Base-by-base conservation (phyloP, 2,797 vertebrate genomes). In the Anolis apletophallus region DNA sequence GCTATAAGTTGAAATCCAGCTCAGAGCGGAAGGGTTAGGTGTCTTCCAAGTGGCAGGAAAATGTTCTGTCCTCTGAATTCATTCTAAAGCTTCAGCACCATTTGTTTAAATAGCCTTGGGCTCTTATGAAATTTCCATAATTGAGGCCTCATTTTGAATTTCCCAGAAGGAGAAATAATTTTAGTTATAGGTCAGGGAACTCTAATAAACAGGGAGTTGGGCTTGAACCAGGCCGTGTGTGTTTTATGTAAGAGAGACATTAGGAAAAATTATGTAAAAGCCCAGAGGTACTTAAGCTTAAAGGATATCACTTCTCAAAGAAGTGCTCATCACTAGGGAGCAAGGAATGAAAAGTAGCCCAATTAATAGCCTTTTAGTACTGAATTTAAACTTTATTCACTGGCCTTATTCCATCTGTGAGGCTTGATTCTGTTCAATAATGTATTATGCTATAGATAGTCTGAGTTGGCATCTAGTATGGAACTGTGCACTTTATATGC, bases 111-210 rank as follows among this genome's bases (percentile, higher is more conserved):
- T 92, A 87, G 88, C 89, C 55, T 0, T 21, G 19, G 3, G 1
- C 2, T 72, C 26, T 75, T 12, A 74, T 68, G n/a, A 92, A 32
- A 72, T 74, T 71, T 80, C 26, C 72, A 76, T 94, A 94, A 94
- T 95, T 93, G 93, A 93, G 90, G 72, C 84, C 91, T 91, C 91
- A 72, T 93, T 95, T 91, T 88, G 93, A 54, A 93, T 91, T 92
- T 93, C 92, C 92, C 94, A 78, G 21, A 16, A 71, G 89, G 92
- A 93, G 93, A 89, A 91, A 29, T 92, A 92, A 94, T 94, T 96
- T 92, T 94, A 94, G 93, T 93, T 91, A 0, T 92, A 92, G 96
- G 96, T 96, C 95, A 93, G 69, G 90, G 81, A 94, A 91, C 81
- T 57, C 83, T 85, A 17, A 7, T 85, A 19, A 69, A 36, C 54